Percentiles rank a stretch among this genome's conserved stretches.
These are phyloP conservation scores for Apus apus DNA, from an alignment of 2,113 vertebrate genomes.

Conservation along the genomic window DNA sequence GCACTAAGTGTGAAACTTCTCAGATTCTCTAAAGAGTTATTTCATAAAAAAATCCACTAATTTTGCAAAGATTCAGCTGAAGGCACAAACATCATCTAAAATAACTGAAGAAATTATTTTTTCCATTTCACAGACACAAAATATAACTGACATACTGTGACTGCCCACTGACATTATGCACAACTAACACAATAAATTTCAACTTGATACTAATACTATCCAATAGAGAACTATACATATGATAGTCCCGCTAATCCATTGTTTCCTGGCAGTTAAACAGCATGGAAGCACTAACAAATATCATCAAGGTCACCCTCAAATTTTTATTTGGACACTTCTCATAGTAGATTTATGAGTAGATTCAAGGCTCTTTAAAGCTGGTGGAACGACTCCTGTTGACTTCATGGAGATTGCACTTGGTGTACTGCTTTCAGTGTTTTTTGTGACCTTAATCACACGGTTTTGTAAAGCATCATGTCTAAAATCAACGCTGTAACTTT, in stretches of 20 bases:
- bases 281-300: constrained; percentile 38
- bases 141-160: neutral
- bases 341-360: constrained; percentile 46
- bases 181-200: neutral
- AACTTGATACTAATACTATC: neutral
- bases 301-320: constrained; percentile 57
- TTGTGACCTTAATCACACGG: constrained; percentile 42
- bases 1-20: constrained; percentile 11
- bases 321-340: constrained; percentile 52
- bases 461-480: constrained; percentile 32
- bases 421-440: neutral
- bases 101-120: neutral
- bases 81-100: neutral
- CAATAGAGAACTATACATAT: neutral
- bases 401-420: constrained; percentile 48
- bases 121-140: neutral
- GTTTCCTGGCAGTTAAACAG: constrained; percentile 21
- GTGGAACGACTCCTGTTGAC: constrained; percentile 9
- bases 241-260: neutral
- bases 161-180: neutral
- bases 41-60: constrained; percentile 31
- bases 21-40: constrained; percentile 12
- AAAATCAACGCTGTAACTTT: neutral
- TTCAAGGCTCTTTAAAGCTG: constrained; percentile 40
- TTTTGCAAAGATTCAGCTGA: constrained; percentile 28